A percentile compares a stretch with the other conserved stretches of the same genome.
phyloP scores from a whole-genome alignment of 2,113 vertebrate species.

The Stegastes partitus region DNA sequence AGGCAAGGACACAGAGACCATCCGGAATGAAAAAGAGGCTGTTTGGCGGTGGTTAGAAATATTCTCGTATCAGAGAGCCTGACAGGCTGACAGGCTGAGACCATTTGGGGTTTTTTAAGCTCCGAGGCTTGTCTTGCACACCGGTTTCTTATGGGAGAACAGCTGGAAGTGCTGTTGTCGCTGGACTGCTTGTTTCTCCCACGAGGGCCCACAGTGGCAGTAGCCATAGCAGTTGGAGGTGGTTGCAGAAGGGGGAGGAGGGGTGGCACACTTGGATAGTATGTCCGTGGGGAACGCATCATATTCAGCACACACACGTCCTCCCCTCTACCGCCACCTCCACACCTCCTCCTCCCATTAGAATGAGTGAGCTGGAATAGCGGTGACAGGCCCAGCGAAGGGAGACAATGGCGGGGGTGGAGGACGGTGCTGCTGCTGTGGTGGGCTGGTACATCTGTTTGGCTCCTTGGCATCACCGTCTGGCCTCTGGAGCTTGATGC shows the following conservation, averaged over 20 bases:
- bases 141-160: conserved; percentile 57
- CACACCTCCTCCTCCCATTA: conserved; percentile 58
- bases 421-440: conserved; percentile 12
- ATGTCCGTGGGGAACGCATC: conserved; percentile 63
- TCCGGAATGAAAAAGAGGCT: neutral
- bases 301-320: conserved; percentile 29
- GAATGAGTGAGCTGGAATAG: conserved; percentile 61
- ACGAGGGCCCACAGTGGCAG: conserved; percentile 23
- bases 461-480: conserved; percentile 36
- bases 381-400: conserved; percentile 56
- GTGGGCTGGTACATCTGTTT: conserved; percentile 63
- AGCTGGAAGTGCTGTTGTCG: conserved; percentile 66
- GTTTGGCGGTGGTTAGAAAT: conserved; percentile 24
- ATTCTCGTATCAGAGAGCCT: conserved; percentile 24
- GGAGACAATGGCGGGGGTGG: conserved; percentile 28
- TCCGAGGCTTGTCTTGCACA: conserved; percentile 29
- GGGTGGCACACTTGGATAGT: conserved; percentile 50
- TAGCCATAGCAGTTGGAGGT: conserved; percentile 21
- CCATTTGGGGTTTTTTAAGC: conserved; percentile 22
- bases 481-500: conserved; percentile 47
- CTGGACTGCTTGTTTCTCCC: conserved; percentile 41
- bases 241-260: neutral
- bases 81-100: conserved; percentile 32
- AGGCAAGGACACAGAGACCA: conserved; percentile 19
- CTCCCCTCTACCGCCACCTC: conserved; percentile 1